Evolutionary conservation across 2,888 invertebrate genomes (phyloP), one percentile per base, ranked within the genome.

Genomic region (Leptodirus hochenwartii): DNA sequence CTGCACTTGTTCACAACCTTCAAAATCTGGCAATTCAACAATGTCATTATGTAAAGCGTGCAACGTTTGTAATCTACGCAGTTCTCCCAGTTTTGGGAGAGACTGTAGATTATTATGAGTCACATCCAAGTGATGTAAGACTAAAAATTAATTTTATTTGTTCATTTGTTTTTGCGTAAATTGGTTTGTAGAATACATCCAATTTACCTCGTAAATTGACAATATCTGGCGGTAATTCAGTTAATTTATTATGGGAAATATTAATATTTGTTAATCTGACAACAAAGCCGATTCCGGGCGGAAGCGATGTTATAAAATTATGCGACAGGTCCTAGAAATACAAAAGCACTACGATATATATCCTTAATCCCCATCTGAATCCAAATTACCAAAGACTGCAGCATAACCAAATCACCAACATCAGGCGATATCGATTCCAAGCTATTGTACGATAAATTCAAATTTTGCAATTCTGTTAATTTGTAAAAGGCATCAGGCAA

Each of bases 1-100:
- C 54, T 74, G 77, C 9, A 91, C 55, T 27, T 67, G 62, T 27
- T 65, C 62, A 49, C 84, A 87, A 28, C 79, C 77, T 41, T 66
- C 69, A 37, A 85, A 72, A 44, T 74, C 69, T 1, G 90, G 88
- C 35, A 90, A 56, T 36, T 58, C 58, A 38, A 62, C 58, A 40
- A 91, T 69, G 44, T 81, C 72, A 55, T 91, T 91, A 47, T 84
- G 78, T 44, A 84, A 74, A 4, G 80, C 67, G 47, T 81, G 75
- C 14, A 88, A 53, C 34, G 71, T 61, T 50, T 79, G 74, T 51
- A 84, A 59, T 56, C 75, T 76, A 28, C 76, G 60, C 37, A 85
- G 53, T 46, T 79, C 74, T 6, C 78, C 74, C 48, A 84, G 55
- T 29, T 56, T 56, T 5, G 84, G 76, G 34, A 80, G 48, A 23